phyloP scores from a whole-genome alignment of 1,140 invertebrate genomes.

The Nasonia longicornis region DNA sequence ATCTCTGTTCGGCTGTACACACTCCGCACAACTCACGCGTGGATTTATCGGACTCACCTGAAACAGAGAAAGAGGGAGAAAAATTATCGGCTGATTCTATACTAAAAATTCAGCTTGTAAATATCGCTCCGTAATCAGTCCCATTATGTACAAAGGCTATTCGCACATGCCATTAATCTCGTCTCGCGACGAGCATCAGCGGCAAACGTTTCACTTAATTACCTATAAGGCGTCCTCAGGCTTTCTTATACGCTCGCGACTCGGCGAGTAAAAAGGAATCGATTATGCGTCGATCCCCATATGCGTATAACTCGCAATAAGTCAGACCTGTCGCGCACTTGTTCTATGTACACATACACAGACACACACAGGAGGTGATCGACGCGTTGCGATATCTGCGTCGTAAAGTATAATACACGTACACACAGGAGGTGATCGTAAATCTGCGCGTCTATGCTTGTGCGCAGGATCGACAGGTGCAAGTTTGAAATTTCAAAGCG shows the following conservation, averaged over 20 bases:
- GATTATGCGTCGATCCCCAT: slow-evolving; percentile 9
- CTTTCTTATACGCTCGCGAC: too few species aligned
- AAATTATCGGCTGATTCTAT: background rate
- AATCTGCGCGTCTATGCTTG: background rate
- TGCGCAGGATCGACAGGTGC: background rate
- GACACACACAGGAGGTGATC: background rate
- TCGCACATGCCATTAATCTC: too few species aligned
- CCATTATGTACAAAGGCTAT: too few species aligned
- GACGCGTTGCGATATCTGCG: too few species aligned
- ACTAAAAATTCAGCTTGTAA: too few species aligned
- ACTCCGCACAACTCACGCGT: background rate
- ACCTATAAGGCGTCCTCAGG: too few species aligned
- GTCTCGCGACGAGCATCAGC: too few species aligned
- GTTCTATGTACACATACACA: background rate
- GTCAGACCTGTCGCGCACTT: slow-evolving; percentile 3
- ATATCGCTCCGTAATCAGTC: too few species aligned
- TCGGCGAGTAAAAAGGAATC: slow-evolving; percentile 19
- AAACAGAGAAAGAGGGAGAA: background rate
- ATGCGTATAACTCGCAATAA: slow-evolving; percentile 30
- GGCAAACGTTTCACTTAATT: too few species aligned
- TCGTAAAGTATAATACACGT: too few species aligned
- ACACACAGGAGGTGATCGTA: background rate
- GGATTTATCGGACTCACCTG: background rate
- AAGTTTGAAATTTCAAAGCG: too few species aligned
- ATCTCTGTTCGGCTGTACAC: background rate